Evolutionary conservation across 2,113 vertebrate genomes (phyloP).

Genomic region (Proterorhinus semilunaris): DNA sequence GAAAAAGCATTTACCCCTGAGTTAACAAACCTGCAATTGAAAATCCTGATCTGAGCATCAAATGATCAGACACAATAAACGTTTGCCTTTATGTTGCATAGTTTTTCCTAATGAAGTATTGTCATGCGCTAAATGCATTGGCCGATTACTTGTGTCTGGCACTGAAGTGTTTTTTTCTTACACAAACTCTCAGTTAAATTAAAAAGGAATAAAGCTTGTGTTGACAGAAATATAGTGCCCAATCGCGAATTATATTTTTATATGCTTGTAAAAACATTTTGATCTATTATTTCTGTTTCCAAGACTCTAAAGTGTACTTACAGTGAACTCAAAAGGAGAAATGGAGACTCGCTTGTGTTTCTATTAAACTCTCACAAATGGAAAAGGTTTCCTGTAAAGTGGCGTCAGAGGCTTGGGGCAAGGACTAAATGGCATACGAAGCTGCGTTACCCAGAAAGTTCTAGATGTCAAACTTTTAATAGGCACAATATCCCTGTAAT

Average conservation of each 20-base stretch:
- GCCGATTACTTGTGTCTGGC: background rate
- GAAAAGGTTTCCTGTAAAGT: background rate
- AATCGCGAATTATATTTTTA: background rate
- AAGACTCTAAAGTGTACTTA: background rate
- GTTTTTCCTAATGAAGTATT: too few relatives aligned
- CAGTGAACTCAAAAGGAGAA: background rate
- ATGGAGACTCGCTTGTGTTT: background rate
- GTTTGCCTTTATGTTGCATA: too few relatives aligned
- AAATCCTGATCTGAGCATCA: too few relatives aligned
- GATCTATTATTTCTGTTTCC: background rate
- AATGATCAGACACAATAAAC: too few relatives aligned
- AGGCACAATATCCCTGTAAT: too few relatives aligned
- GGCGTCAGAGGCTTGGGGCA: background rate
- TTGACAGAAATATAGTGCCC: constrained; percentile 5
- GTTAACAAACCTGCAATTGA: too few relatives aligned
- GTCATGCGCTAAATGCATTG: too few relatives aligned
- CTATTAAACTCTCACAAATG: background rate
- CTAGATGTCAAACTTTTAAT: too few relatives aligned
- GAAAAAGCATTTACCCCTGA: too few relatives aligned
- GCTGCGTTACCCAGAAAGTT: background rate
- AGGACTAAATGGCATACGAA: background rate
- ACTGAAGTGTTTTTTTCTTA: background rate
- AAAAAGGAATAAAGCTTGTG: background rate
- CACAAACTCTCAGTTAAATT: constrained; percentile 3
- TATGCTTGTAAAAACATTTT: background rate